Base-by-base conservation (phyloP, 2,888 invertebrate genomes). In the Oscheius sp. region DNA sequence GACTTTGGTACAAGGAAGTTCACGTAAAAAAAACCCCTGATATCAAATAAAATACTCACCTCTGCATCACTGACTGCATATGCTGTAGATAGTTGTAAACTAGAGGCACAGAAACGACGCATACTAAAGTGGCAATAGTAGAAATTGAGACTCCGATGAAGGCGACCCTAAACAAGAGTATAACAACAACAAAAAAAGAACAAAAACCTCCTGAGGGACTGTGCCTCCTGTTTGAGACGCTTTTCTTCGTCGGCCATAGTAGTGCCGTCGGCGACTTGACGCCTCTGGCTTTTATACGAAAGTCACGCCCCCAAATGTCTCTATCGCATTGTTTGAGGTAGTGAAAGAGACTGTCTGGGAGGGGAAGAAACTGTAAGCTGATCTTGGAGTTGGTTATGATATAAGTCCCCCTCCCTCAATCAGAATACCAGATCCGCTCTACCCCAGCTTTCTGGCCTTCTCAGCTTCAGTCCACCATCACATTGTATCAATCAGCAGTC, bases 21-120 rank as follows among this genome's bases (percentile, higher is more conserved):
- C 21, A 21, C 21, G 21, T 21, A 21, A 21, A 21, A 21, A 21
- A 21, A 21, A 21, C 21, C 21, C 21, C 21, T 21, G 21, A 21
- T 21, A 21, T 21, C 21, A 21, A 21, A 74, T 59, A 79, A 10
- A 42, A 2, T 13, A 35, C 51, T 48, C 21, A 59, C 68, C 55
- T 65, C 35, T 82, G 82, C 82, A 82, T 82, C 42, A 80, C 78
- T 7, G 81, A 81, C 70, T 82, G 82, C 84, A 86, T 84, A 76
- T 85, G 85, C 78, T 86, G 86, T 76, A 86, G 80, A 83, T 86
- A 85, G 79, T 84, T 68, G 53, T 85, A 85, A 48, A 85, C 62
- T 79, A 85, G 83, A 70, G 85, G 85, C 58, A 84, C 79, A 42
- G 82, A 77, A 59, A 85, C 62, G 51, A 82, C 82, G 78, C 83